These are phyloP conservation scores for Lethocerus indicus DNA, from an alignment of 1,140 invertebrate genomes.

Conservation along the genomic window DNA sequence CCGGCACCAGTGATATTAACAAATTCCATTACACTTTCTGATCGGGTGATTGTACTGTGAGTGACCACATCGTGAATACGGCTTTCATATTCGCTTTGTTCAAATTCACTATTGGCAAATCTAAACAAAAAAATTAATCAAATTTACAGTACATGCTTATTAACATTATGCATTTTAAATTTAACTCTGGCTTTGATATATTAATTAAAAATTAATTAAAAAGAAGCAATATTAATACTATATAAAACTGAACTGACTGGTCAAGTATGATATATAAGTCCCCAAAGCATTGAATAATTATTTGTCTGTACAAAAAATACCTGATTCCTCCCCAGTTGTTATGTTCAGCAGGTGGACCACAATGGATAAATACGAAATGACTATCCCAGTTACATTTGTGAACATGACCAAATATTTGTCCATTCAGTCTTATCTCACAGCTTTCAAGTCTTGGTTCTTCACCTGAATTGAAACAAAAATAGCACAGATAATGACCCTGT, in stretches of 20 bases:
- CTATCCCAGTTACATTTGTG: constrained; percentile 77
- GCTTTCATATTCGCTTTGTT: constrained; percentile 66
- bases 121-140: constrained; percentile 26
- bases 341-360: constrained; percentile 62
- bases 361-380: constrained; percentile 86
- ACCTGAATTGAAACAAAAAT: constrained; percentile 43
- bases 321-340: constrained; percentile 76
- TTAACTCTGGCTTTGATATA: too few relatives aligned
- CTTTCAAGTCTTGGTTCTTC: constrained; percentile 69
- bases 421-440: constrained; percentile 77
- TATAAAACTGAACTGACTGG: too few relatives aligned
- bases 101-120: constrained; percentile 78
- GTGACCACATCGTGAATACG: constrained; percentile 63
- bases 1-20: constrained; percentile 89
- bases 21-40: constrained; percentile 62
- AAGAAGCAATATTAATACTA: too few relatives aligned
- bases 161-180: too few relatives aligned
- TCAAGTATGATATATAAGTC: too few relatives aligned
- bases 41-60: constrained; percentile 42
- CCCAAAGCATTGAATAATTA: too few relatives aligned
- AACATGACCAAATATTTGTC: constrained; percentile 66
- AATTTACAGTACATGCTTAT: too few relatives aligned
- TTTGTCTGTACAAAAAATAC: constrained; percentile 19
- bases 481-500: too few relatives aligned
- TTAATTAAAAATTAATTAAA: too few relatives aligned